Conservation (phyloP, 2,797 vertebrate species). For the Mus spretus region DNA sequence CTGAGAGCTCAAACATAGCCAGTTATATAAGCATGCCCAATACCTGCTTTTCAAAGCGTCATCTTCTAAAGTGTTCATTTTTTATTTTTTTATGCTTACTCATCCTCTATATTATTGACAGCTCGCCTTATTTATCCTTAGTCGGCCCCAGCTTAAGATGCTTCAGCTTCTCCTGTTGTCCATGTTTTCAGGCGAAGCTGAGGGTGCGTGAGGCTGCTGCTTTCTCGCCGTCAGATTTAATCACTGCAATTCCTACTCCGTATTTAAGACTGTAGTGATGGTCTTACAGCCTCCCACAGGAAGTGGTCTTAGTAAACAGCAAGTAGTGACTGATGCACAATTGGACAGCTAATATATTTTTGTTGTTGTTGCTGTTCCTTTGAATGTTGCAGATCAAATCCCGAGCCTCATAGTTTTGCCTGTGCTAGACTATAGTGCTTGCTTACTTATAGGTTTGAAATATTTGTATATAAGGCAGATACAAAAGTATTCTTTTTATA, state of each 20-base stretch:
- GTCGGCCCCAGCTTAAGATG: background rate
- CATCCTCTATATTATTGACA: background rate
- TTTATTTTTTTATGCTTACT: background rate
- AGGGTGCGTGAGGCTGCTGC: background rate
- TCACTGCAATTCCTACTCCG: background rate
- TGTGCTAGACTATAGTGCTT: background rate
- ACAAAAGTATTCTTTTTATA: background rate
- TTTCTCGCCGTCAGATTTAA: slow-evolving; percentile 3
- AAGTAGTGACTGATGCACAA: background rate
- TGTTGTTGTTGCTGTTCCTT: background rate
- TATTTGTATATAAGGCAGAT: background rate
- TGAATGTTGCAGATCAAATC: background rate
- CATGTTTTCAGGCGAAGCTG: background rate
- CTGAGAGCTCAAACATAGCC: background rate
- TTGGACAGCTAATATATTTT: background rate
- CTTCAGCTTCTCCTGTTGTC: background rate
- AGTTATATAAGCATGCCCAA: background rate
- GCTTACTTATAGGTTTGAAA: slow-evolving; percentile 37
- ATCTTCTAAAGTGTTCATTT: background rate
- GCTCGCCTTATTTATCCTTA: background rate
- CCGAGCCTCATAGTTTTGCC: background rate
- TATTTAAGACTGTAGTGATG: background rate
- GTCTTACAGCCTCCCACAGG: background rate
- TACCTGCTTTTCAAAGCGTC: background rate
- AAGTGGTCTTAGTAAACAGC: background rate